Evolutionary conservation across 2,113 vertebrate species (phyloP).

Genomic region (Neodontobutis hainanensis): DNA sequence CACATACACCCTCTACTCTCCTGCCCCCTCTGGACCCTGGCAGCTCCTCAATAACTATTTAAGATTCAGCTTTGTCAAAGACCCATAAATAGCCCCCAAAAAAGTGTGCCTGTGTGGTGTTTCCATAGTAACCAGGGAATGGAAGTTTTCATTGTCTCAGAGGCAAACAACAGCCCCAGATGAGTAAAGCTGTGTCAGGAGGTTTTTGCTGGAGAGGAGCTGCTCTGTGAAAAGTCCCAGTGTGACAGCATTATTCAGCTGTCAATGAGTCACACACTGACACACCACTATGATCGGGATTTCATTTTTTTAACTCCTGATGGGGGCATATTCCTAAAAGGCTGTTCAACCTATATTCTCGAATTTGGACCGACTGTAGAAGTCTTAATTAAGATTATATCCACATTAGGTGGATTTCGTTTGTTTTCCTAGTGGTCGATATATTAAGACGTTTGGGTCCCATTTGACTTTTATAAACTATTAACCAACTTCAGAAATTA

Average conservation of each 20-base stretch:
- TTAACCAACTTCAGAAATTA: no score
- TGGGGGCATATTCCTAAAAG: not conserved
- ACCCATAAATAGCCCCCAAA: constrained; percentile 62
- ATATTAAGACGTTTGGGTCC: no score
- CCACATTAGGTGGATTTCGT: no score
- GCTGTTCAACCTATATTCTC: not conserved
- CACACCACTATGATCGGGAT: constrained; percentile 4
- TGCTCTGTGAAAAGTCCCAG: constrained; percentile 17
- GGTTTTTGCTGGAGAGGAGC: not conserved
- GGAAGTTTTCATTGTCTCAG: constrained; percentile 51
- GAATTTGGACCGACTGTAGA: not conserved
- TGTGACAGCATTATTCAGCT: constrained; percentile 18
- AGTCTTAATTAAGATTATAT: no score
- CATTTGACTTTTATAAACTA: no score
- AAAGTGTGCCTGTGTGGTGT: constrained; percentile 55
- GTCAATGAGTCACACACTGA: constrained; percentile 15
- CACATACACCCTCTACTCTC: not conserved
- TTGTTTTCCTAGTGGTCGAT: no score
- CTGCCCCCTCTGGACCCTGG: constrained; percentile 10
- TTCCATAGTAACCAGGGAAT: constrained; percentile 69
- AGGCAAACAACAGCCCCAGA: constrained; percentile 45
- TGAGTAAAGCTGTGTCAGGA: constrained; percentile 39
- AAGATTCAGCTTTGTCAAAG: constrained; percentile 45
- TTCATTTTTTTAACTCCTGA: not conserved
- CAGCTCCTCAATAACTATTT: constrained; percentile 38